A percentile compares a stretch with the other conserved stretches of the same genome.
These are phyloP conservation scores for Antheraea mylitta DNA, from an alignment of 1,140 invertebrate species.

Conservation along the genomic window DNA sequence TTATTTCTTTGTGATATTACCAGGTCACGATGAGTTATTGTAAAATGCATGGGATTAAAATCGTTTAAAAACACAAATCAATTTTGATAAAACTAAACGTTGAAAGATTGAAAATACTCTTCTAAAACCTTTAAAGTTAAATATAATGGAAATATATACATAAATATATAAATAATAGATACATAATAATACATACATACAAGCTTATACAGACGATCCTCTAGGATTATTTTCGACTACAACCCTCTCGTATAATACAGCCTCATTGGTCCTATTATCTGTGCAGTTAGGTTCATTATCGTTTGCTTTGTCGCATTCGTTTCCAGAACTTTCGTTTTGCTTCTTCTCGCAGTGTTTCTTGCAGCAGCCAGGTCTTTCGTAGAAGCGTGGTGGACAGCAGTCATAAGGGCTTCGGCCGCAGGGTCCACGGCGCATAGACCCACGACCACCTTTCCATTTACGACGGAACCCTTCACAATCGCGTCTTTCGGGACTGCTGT, in stretches of 20 bases:
- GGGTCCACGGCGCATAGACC: neutral
- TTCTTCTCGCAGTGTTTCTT: neutral
- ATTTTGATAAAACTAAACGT: no score
- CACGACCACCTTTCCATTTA: neutral
- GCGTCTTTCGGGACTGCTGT: neutral
- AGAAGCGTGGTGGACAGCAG: neutral
- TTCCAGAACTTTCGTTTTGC: neutral
- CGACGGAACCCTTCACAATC: no score
- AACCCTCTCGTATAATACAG: neutral
- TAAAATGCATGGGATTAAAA: no score
- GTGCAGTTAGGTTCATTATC: neutral
- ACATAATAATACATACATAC: conserved; percentile 6
- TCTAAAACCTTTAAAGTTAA: no score
- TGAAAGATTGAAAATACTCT: no score
- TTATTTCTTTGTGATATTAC: no score
- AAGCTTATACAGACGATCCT: neutral
- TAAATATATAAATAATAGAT: neutral
- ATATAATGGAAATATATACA: neutral
- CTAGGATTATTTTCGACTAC: conserved; percentile 5
- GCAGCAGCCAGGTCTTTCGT: neutral
- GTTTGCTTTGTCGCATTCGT: neutral
- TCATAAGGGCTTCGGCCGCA: neutral
- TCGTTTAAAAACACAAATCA: no score
- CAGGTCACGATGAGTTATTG: no score
- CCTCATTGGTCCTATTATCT: neutral